phyloP scores from a whole-genome alignment of 2,888 invertebrate genomes.

The Hirtodrosophila histrioides region DNA sequence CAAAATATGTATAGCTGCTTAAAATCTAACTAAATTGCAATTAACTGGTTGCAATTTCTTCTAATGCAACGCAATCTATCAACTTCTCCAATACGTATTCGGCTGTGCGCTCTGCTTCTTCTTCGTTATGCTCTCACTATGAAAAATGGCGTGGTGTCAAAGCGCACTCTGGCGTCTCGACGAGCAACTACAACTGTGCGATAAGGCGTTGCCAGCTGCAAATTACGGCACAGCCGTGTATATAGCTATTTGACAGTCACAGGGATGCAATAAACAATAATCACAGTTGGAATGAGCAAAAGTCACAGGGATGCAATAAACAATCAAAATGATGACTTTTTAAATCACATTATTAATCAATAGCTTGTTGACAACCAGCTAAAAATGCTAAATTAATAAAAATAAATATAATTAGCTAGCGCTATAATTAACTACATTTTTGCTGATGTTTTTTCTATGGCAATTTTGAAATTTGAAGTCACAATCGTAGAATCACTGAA shows the following conservation, averaged over 20 bases:
- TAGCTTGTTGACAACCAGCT: too few species aligned
- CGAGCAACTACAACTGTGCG: neutral
- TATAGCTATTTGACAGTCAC: conserved; percentile 21
- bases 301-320: conserved; percentile 34
- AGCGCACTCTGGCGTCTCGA: conserved; percentile 42
- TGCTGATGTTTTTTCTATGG: too few species aligned
- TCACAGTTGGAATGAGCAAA: neutral
- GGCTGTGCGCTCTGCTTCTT: conserved; percentile 28
- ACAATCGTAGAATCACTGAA: too few species aligned
- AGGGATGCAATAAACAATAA: conserved; percentile 33
- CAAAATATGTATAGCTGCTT: neutral
- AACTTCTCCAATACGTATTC: conserved; percentile 19
- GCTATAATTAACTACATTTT: too few species aligned
- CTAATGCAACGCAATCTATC: conserved; percentile 24
- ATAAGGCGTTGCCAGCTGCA: conserved; percentile 51
- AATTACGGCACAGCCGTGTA: conserved; percentile 33
- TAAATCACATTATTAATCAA: conserved; percentile 1
- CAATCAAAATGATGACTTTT: neutral
- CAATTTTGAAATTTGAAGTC: too few species aligned
- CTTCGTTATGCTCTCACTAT: conserved; percentile 13
- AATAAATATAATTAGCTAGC: too few species aligned
- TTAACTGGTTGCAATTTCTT: conserved; percentile 3
- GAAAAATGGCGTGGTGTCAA: conserved; percentile 65
- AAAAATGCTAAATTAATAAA: too few species aligned
- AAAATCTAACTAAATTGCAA: neutral